Evolutionary conservation across 2,797 vertebrate species (phyloP).

Genomic region (Lates japonicus): DNA sequence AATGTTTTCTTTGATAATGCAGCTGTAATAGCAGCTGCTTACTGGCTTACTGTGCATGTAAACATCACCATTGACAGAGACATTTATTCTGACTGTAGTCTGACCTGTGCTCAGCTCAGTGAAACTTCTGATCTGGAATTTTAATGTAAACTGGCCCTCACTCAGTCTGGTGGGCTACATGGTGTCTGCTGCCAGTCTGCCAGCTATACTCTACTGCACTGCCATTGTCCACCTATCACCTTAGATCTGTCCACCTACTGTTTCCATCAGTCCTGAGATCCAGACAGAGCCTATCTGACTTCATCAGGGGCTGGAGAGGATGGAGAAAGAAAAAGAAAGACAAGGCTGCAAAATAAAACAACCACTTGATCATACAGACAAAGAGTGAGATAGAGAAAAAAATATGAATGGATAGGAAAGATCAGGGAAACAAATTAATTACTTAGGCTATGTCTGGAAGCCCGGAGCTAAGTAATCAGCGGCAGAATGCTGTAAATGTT

Average conservation of each 20-base stretch:
- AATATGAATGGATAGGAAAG: slow-evolving; percentile 48
- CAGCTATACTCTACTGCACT: slow-evolving; percentile 36
- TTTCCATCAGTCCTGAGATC: slow-evolving; percentile 54
- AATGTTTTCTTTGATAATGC: not conserved
- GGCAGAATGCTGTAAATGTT: slow-evolving; percentile 53
- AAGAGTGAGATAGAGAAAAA: slow-evolving; percentile 35
- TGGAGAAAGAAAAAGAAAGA: not conserved
- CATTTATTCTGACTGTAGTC: slow-evolving; percentile 3
- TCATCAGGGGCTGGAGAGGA: slow-evolving; percentile 10
- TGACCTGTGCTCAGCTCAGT: not conserved
- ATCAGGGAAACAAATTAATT: slow-evolving; percentile 50
- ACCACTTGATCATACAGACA: not conserved
- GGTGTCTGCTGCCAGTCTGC: slow-evolving; percentile 20
- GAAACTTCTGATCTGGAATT: slow-evolving; percentile 10
- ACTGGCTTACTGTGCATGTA: not conserved
- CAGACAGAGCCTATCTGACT: slow-evolving; percentile 47
- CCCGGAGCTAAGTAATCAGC: slow-evolving; percentile 62
- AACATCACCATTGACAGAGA: slow-evolving; percentile 3
- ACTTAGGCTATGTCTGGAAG: slow-evolving; percentile 41
- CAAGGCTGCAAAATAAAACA: not conserved
- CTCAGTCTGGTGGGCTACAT: slow-evolving; percentile 12
- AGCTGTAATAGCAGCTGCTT: slow-evolving; percentile 6
- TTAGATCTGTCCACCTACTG: slow-evolving; percentile 51
- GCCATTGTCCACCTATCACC: slow-evolving; percentile 53
- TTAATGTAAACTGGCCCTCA: slow-evolving; percentile 8